Evolutionary conservation across 2,797 vertebrate genomes (phyloP).

Genomic region (Merluccius polli): DNA sequence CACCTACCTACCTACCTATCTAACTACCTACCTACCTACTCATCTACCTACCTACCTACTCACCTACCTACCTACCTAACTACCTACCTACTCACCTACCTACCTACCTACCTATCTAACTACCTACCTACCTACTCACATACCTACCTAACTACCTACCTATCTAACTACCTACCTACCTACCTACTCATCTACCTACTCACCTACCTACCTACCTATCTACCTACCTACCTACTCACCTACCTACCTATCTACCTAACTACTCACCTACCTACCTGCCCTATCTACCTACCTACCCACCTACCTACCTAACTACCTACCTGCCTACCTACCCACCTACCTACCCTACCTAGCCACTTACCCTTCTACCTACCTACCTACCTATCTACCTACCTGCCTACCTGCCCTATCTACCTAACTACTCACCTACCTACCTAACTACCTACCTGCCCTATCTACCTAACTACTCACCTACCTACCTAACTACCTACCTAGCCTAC

Average conservation of each 20-base stretch:
- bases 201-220: neutral
- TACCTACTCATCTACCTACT: neutral
- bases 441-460: neutral
- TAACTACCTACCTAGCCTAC: neutral
- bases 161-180: neutral
- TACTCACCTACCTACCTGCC: neutral
- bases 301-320: neutral
- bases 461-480: neutral
- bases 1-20: neutral
- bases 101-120: conserved; percentile 18
- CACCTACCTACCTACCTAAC: neutral
- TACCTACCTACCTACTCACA: neutral
- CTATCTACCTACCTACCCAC: neutral
- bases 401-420: neutral
- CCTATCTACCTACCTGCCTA: neutral
- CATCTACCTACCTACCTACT: no score
- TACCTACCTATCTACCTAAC: neutral
- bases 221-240: neutral
- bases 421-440: neutral
- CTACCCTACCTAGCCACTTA: no score
- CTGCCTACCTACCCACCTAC: neutral
- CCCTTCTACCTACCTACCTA: neutral
- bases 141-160: neutral
- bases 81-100: neutral
- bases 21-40: neutral